Conservation (phyloP, 2,888 invertebrate genomes). For the Scrobipalpa atriplicella region DNA sequence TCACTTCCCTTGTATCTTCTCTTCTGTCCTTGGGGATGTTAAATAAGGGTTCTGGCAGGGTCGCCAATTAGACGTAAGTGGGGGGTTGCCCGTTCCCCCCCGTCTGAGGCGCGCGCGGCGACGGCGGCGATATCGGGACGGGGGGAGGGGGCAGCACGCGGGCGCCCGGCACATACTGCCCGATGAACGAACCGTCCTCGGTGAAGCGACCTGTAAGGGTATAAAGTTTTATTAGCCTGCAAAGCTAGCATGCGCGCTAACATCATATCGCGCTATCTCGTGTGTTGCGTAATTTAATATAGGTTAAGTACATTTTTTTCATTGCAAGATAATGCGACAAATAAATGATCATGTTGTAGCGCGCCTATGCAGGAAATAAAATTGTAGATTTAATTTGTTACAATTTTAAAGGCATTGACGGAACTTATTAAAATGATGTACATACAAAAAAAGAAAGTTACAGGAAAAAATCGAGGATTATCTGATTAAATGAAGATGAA, state of each 20-base stretch:
- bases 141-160: slow-evolving; percentile 81
- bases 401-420: too few relatives aligned
- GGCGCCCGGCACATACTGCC: slow-evolving; percentile 95
- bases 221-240: not conserved
- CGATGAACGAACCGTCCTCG: slow-evolving; percentile 98
- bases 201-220: slow-evolving; percentile 90
- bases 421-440: not conserved
- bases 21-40: not conserved
- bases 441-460: not conserved
- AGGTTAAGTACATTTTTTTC: not conserved
- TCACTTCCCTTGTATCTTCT: not conserved
- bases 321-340: not conserved
- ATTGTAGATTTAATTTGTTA: too few relatives aligned
- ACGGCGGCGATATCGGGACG: slow-evolving; percentile 41
- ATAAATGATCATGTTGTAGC: too few relatives aligned
- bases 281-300: not conserved
- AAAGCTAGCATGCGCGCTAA: too few relatives aligned
- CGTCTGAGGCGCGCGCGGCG: slow-evolving; percentile 44
- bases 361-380: too few relatives aligned
- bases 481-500: not conserved
- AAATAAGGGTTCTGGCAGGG: not conserved
- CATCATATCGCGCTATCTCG: too few relatives aligned
- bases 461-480: not conserved
- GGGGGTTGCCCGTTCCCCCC: slow-evolving; percentile 45
- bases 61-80: slow-evolving; percentile 56